Evolutionary conservation across 2,797 vertebrate genomes (phyloP).

Genomic region (Cynodonichthys magdalenae): DNA sequence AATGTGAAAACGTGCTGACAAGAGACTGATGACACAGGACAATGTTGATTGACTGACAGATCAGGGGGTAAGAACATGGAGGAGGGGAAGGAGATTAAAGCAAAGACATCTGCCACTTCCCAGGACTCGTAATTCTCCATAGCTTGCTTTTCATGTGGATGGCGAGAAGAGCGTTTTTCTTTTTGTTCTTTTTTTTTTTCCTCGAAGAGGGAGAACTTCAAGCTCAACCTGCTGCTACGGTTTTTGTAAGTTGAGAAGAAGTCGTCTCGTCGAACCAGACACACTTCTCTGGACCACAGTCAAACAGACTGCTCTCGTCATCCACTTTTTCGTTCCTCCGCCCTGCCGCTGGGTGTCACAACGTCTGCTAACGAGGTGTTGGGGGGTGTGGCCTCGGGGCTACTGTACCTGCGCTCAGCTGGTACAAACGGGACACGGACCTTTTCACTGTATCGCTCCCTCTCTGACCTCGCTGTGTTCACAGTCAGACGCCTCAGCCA

Average conservation of each 20-base stretch:
- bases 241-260: conserved; percentile 69
- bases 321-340: conserved; percentile 67
- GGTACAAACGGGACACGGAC: conserved; percentile 78
- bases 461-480: conserved; percentile 71
- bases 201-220: conserved; percentile 69
- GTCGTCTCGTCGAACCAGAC: conserved; percentile 69
- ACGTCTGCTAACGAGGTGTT: conserved; percentile 47
- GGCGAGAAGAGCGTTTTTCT: conserved; percentile 47
- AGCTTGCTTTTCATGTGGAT: conserved; percentile 75
- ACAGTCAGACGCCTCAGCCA: conserved; percentile 52
- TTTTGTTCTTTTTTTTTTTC: conserved; percentile 28
- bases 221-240: conserved; percentile 85
- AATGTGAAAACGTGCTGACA: conserved; percentile 37
- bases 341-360: conserved; percentile 58
- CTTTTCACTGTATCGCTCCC: conserved; percentile 84
- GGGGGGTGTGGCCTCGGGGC: conserved; percentile 51
- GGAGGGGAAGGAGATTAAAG: conserved; percentile 43
- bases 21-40: conserved; percentile 67
- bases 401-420: conserved; percentile 67
- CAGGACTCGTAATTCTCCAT: conserved; percentile 78
- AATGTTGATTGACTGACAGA: conserved; percentile 61
- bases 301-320: conserved; percentile 62
- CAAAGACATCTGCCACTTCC: conserved; percentile 74
- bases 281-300: conserved; percentile 74
- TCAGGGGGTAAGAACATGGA: conserved; percentile 42